Conservation (phyloP, 2,797 vertebrate genomes). For the Tamandua tetradactyla region DNA sequence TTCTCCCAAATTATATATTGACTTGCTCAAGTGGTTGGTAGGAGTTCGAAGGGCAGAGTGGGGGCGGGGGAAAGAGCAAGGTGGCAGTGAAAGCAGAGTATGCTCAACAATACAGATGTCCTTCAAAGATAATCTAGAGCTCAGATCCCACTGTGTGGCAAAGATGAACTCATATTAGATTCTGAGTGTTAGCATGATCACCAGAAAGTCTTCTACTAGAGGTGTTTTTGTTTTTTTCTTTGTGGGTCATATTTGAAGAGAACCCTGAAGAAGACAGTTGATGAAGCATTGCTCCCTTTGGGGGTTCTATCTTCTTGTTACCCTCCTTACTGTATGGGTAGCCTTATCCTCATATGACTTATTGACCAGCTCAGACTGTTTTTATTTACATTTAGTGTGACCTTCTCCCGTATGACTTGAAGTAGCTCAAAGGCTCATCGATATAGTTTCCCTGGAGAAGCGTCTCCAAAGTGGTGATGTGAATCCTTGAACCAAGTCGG, state of each 20-base stretch:
- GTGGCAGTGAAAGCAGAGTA: not conserved
- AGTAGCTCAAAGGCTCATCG: slow-evolving; percentile 55
- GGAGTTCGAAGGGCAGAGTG: not conserved
- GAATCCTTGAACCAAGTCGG: not conserved
- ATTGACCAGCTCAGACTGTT: slow-evolving; percentile 77
- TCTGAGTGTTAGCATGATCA: not conserved
- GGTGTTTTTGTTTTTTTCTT: slow-evolving; percentile 52
- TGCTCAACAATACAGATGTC: not conserved
- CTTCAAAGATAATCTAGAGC: not conserved
- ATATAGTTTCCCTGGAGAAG: not conserved
- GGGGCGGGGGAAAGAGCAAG: not conserved
- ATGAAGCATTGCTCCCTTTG: slow-evolving; percentile 81
- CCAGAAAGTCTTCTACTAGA: not conserved
- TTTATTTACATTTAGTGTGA: slow-evolving; percentile 80
- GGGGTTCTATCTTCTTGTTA: slow-evolving; percentile 78
- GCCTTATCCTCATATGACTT: slow-evolving; percentile 74
- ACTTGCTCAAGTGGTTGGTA: not conserved
- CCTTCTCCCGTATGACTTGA: slow-evolving; percentile 82
- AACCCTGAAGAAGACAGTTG: slow-evolving; percentile 76
- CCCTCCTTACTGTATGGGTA: slow-evolving; percentile 79
- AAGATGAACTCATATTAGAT: slow-evolving; percentile 6
- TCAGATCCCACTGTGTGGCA: not conserved
- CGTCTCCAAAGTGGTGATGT: not conserved
- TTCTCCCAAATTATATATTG: not conserved
- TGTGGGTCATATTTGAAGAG: slow-evolving; percentile 79